phyloP scores from a whole-genome alignment of 2,888 invertebrate species.

The Platypus cylindrus region DNA sequence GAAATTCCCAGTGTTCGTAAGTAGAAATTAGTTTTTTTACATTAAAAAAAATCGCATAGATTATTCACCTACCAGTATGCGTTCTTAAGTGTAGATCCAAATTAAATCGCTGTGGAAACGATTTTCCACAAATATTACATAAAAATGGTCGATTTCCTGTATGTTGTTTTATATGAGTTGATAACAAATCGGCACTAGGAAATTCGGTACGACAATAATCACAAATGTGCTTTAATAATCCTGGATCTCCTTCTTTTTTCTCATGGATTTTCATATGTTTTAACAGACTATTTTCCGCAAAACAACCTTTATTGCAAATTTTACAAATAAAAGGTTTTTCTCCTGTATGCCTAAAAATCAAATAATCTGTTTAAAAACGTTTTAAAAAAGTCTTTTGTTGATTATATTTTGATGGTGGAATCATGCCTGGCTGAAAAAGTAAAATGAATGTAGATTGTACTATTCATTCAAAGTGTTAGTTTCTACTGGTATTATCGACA shows the following conservation, averaged over 20 bases:
- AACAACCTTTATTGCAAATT: conserved; percentile 32
- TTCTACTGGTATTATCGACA: no score
- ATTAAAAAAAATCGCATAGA: no score
- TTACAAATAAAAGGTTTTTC: conserved; percentile 39
- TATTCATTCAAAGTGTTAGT: no score
- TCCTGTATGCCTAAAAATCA: conserved; percentile 10
- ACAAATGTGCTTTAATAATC: conserved; percentile 34
- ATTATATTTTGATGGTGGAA: no score
- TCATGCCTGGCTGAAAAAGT: no score
- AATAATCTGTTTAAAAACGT: no score
- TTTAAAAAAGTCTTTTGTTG: no score
- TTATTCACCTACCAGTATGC: conserved; percentile 29
- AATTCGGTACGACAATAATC: conserved; percentile 37
- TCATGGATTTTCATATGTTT: conserved; percentile 38
- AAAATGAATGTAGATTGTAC: no score
- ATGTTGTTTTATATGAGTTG: conserved; percentile 36
- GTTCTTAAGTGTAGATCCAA: conserved; percentile 34
- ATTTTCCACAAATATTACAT: conserved; percentile 35
- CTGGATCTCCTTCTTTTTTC: conserved; percentile 36
- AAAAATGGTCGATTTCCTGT: conserved; percentile 35
- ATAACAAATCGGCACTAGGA: conserved; percentile 30
- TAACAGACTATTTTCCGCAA: conserved; percentile 35
- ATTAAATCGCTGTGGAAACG: conserved; percentile 35
- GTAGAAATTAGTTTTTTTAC: no score
- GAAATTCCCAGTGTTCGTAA: no score